phyloP scores from a whole-genome alignment of 2,113 vertebrate species.

The Drymodes brunneopygia region DNA sequence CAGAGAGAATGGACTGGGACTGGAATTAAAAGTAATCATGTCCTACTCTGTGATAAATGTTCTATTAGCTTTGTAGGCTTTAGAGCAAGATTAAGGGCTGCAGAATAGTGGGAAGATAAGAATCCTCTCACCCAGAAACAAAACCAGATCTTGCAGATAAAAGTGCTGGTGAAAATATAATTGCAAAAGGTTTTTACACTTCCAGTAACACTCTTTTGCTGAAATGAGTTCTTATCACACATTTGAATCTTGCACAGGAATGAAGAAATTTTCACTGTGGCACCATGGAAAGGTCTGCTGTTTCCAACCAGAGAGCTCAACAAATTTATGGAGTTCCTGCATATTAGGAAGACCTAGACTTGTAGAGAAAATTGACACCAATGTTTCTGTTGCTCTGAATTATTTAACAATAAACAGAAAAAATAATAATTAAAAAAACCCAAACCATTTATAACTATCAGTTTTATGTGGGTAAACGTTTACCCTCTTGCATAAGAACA shows the following conservation, averaged over 20 bases:
- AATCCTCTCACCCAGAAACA: neutral
- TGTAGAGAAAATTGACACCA: neutral
- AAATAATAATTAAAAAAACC: neutral
- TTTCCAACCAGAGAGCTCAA: neutral
- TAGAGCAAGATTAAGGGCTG: neutral
- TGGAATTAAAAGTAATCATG: neutral
- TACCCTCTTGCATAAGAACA: neutral
- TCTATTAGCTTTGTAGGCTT: neutral
- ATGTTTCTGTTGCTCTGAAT: neutral
- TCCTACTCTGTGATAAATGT: neutral
- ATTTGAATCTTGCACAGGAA: neutral
- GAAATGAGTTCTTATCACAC: neutral
- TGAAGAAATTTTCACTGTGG: neutral
- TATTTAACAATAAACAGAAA: neutral
- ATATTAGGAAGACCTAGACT: neutral
- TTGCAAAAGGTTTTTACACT: neutral
- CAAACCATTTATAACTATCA: neutral
- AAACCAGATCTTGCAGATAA: neutral
- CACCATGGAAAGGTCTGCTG: neutral
- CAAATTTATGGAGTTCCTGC: neutral
- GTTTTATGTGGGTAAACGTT: neutral
- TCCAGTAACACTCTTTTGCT: neutral
- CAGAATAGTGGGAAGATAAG: neutral
- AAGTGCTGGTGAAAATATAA: neutral
- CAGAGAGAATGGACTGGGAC: neutral